Percentiles rank a stretch among this genome's conserved stretches.
phyloP scores from a whole-genome alignment of 35 echinoderm and acorn worm genomes.

The Nesometra sesokonis region DNA sequence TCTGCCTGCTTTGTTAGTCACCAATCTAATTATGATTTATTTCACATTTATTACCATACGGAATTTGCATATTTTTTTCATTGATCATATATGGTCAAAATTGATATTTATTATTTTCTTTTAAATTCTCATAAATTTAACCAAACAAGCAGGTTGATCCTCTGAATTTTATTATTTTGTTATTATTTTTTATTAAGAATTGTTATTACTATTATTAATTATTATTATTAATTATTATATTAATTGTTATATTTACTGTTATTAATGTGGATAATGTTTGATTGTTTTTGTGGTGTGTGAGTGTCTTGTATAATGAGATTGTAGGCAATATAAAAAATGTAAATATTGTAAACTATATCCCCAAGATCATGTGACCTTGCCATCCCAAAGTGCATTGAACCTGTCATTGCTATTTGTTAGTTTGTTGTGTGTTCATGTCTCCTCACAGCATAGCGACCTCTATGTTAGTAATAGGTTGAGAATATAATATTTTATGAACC shows the following conservation, averaged over 20 bases:
- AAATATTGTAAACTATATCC: conserved; percentile 1
- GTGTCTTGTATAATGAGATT: not conserved
- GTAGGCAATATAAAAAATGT: not conserved
- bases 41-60: too few species aligned
- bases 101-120: too few species aligned
- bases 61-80: too few species aligned
- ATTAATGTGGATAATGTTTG: not conserved
- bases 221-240: too few species aligned
- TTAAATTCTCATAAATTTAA: too few species aligned
- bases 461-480: not conserved
- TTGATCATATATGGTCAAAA: too few species aligned
- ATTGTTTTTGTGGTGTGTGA: not conserved
- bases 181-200: too few species aligned
- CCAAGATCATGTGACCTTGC: not conserved
- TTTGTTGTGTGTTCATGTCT: not conserved
- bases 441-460: not conserved
- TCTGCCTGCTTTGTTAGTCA: not conserved
- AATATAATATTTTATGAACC: not conserved
- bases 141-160: too few species aligned
- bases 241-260: not conserved
- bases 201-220: too few species aligned
- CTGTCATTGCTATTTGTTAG: not conserved
- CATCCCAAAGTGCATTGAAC: not conserved
- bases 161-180: too few species aligned
- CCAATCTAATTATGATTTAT: too few species aligned